phyloP scores from a whole-genome alignment of 2,797 vertebrate species.

The Calcarius lapponicus region DNA sequence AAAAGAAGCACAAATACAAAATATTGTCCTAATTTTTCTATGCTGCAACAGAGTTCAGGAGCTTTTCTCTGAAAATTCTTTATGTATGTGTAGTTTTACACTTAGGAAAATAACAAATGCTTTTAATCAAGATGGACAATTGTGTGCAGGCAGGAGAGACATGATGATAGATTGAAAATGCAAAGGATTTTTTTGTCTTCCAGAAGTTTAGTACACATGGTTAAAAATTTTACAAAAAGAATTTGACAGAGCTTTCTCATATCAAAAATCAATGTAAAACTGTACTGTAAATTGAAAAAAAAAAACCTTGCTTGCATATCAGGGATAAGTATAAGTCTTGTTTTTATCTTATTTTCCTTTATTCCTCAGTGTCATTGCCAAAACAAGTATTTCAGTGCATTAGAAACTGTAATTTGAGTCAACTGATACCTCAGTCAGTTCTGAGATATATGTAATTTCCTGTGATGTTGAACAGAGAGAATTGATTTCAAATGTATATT shows the following conservation, averaged over 20 bases:
- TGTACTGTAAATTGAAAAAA: background rate
- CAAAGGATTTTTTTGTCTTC: background rate
- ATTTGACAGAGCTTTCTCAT: background rate
- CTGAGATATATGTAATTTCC: conserved; percentile 38
- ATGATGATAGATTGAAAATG: background rate
- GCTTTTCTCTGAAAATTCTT: background rate
- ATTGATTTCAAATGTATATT: conserved; percentile 47
- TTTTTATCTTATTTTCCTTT: conserved; percentile 47
- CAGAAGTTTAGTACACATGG: background rate
- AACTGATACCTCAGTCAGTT: conserved; percentile 25
- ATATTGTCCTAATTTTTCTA: background rate
- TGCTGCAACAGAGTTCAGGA: background rate
- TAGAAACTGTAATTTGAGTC: conserved; percentile 52
- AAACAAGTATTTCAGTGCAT: conserved; percentile 39
- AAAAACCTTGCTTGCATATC: background rate
- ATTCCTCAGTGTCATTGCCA: conserved; percentile 29
- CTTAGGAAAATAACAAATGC: background rate
- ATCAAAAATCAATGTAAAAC: background rate
- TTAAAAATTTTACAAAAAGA: background rate
- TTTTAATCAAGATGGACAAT: background rate
- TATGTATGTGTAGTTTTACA: background rate
- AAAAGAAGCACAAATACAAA: background rate
- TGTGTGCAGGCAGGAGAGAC: background rate
- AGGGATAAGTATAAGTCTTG: background rate
- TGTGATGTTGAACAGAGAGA: conserved; percentile 29